phyloP scores from a whole-genome alignment of 2,113 vertebrate species.

The Heterotilapia buettikoferi region DNA sequence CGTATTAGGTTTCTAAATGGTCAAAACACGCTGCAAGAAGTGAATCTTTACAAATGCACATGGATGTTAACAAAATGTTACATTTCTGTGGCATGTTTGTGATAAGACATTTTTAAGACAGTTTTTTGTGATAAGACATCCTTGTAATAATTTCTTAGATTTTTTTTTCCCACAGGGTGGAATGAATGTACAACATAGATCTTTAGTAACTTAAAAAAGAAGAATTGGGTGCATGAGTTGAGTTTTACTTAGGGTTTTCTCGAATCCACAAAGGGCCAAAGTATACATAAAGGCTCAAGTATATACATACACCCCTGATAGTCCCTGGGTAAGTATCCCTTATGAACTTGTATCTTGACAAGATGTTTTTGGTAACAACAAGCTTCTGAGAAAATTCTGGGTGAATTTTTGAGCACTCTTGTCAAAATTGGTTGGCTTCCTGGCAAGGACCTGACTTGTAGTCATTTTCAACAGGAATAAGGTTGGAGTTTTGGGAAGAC shows the following conservation, averaged over 20 bases:
- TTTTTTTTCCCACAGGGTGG: not conserved
- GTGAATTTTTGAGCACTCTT: not conserved
- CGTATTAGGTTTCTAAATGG: not conserved
- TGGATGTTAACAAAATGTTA: not conserved
- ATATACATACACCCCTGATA: not conserved
- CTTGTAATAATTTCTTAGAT: not conserved
- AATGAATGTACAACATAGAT: not conserved
- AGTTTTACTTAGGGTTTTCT: not conserved
- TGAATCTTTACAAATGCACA: not conserved
- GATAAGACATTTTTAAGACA: not conserved
- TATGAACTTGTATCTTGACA: not conserved
- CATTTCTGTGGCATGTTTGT: not conserved
- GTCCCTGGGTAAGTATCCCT: not conserved
- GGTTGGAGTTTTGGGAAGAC: not conserved
- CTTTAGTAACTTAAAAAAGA: not conserved
- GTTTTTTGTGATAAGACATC: not conserved
- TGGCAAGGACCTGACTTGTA: not conserved
- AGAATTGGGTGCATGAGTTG: not conserved
- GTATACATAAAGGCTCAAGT: not conserved
- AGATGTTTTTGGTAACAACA: not conserved
- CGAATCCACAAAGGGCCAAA: not conserved
- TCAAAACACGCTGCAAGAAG: not conserved
- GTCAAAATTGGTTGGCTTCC: not conserved
- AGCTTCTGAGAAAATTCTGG: not conserved
- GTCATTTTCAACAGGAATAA: not conserved